phyloP scores from a whole-genome alignment of 1,140 invertebrate species.

The Microplitis demolitor region DNA sequence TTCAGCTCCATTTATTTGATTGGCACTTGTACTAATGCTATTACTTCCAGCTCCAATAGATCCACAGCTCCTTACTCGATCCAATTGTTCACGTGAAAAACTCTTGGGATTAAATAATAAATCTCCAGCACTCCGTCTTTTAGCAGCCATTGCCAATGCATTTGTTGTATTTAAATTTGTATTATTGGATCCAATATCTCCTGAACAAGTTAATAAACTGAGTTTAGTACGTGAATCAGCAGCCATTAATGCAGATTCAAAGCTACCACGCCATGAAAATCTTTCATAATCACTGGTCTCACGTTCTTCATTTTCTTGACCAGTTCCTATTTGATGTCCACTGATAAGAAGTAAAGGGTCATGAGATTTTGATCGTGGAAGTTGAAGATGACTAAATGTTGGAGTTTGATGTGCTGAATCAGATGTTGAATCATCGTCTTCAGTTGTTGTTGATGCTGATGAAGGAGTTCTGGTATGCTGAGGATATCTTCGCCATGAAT shows the following conservation, averaged over 20 bases:
- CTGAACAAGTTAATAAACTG: conserved; percentile 68
- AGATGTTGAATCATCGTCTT: conserved; percentile 76
- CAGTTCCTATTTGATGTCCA: conserved; percentile 50
- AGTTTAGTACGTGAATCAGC: conserved; percentile 80
- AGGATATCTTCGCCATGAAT: conserved; percentile 47
- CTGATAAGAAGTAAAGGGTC: conserved; percentile 71
- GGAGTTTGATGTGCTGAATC: conserved; percentile 60
- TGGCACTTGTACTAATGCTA: conserved; percentile 62
- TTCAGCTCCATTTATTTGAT: conserved; percentile 55
- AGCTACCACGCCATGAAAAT: conserved; percentile 88
- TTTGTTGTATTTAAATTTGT: conserved; percentile 68
- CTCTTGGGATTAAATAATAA: conserved; percentile 77
- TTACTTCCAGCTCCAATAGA: conserved; percentile 73
- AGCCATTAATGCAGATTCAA: conserved; percentile 84
- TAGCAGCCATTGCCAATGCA: conserved; percentile 70
- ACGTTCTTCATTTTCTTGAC: conserved; percentile 69
- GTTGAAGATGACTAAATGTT: conserved; percentile 41
- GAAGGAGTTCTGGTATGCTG: conserved; percentile 67
- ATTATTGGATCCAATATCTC: conserved; percentile 66
- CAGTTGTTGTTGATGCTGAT: conserved; percentile 71
- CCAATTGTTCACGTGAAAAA: conserved; percentile 74
- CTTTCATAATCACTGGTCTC: conserved; percentile 86
- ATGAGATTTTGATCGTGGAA: conserved; percentile 77
- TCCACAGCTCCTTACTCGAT: conserved; percentile 79
- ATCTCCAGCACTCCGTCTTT: conserved; percentile 79